Conservation (phyloP, 2,888 invertebrate species). For the Baronia brevicornis region DNA sequence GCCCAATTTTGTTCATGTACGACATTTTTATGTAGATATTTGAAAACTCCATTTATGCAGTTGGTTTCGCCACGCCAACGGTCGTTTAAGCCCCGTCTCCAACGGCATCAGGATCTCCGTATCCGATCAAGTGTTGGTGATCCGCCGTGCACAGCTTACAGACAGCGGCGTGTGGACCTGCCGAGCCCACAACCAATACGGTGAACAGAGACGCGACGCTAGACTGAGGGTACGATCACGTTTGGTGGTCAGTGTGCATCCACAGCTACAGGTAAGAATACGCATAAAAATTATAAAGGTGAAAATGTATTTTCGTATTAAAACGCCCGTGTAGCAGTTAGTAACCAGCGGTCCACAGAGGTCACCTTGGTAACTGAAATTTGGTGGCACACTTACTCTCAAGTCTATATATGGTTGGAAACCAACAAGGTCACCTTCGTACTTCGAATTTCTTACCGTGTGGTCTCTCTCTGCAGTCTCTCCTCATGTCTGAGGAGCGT, state of each 20-base stretch:
- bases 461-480: too few relatives aligned
- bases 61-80: conserved; percentile 77
- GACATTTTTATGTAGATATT: too few relatives aligned
- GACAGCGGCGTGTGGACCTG: conserved; percentile 85
- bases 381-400: too few relatives aligned
- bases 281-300: not conserved
- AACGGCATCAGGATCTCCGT: conserved; percentile 77
- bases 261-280: conserved; percentile 70
- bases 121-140: conserved; percentile 80
- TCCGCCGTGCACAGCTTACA: conserved; percentile 77
- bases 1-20: not conserved
- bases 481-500: too few relatives aligned
- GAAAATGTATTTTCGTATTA: too few relatives aligned
- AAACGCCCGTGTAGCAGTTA: too few relatives aligned
- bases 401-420: too few relatives aligned
- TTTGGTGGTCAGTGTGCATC: conserved; percentile 78
- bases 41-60: too few relatives aligned
- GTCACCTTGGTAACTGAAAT: too few relatives aligned
- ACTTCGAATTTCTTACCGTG: too few relatives aligned
- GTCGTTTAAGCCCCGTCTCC: conserved; percentile 77
- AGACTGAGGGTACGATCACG: conserved; percentile 79
- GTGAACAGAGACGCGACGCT: conserved; percentile 80
- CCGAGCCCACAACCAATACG: conserved; percentile 82
- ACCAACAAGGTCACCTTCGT: too few relatives aligned
- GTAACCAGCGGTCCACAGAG: too few relatives aligned